Conservation (phyloP, 2,797 vertebrate species). For the Phoxinus dragarum region DNA sequence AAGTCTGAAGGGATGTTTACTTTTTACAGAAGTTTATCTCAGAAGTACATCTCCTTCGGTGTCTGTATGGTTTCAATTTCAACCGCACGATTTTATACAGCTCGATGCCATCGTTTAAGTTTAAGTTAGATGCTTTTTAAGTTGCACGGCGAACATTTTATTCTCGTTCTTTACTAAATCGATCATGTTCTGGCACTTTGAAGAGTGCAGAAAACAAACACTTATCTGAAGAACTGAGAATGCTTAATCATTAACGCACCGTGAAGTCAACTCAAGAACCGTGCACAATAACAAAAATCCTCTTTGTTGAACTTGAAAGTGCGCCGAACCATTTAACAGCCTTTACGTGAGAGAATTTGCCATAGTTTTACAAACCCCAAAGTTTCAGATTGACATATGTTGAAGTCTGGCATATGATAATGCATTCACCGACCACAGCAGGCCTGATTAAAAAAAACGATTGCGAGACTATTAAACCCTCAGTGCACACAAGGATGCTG, state of each 20-base stretch:
- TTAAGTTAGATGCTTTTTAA: background rate
- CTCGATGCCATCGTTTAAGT: background rate
- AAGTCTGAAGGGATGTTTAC: background rate
- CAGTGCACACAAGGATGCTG: constrained; percentile 49
- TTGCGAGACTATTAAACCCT: constrained; percentile 27
- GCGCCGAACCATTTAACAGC: background rate
- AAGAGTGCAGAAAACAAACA: background rate
- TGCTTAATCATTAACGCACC: no score
- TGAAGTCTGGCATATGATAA: constrained; percentile 2
- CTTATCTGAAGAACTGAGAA: background rate
- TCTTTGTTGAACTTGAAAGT: background rate
- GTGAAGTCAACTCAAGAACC: background rate
- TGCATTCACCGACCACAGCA: constrained; percentile 23
- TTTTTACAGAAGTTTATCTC: background rate
- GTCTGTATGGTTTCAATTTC: constrained; percentile 28
- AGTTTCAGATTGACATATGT: constrained; percentile 54
- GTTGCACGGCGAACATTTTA: background rate
- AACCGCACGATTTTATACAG: background rate
- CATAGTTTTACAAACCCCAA: constrained; percentile 19
- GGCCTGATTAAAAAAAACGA: constrained; percentile 10
- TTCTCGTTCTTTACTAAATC: background rate
- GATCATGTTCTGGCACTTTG: background rate
- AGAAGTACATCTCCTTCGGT: background rate
- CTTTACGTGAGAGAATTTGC: background rate
- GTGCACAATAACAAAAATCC: background rate